Percentiles rank a stretch among this genome's conserved stretches.
These are phyloP conservation scores for Rousettus madagascariensis DNA, from an alignment of 2,797 vertebrate species.

Conservation along the genomic window DNA sequence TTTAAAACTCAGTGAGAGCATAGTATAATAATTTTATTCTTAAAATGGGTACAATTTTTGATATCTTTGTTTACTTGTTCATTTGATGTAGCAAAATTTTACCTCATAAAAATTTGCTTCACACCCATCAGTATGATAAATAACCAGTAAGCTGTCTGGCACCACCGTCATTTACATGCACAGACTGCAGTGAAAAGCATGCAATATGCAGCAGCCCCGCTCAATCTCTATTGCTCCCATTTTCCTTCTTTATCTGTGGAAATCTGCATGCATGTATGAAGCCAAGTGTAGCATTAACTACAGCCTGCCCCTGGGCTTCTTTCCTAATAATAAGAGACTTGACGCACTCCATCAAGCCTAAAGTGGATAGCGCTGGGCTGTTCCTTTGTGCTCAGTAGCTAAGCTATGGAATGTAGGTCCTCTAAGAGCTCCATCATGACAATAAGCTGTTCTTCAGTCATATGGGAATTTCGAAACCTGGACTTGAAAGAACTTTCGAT, in stretches of 20 bases:
- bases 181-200: background rate
- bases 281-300: background rate
- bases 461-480: background rate
- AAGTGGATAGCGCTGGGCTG: background rate
- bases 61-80: background rate
- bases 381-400: background rate
- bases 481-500: background rate
- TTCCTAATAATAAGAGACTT: background rate
- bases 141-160: background rate
- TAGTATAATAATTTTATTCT: background rate
- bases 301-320: background rate
- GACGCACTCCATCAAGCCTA: background rate
- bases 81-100: background rate
- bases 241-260: background rate
- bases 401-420: background rate
- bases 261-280: background rate
- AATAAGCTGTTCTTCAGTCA: background rate
- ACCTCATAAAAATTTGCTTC: background rate
- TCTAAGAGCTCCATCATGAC: background rate
- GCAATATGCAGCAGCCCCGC: too few species aligned
- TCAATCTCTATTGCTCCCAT: rapidly evolving
- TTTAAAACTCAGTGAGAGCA: background rate
- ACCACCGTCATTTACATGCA: too few species aligned
- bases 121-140: background rate
- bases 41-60: background rate